A percentile compares a stretch with the other conserved stretches of the same genome.
Conservation (phyloP, 1,140 invertebrate species). For the Coelopa frigida region DNA sequence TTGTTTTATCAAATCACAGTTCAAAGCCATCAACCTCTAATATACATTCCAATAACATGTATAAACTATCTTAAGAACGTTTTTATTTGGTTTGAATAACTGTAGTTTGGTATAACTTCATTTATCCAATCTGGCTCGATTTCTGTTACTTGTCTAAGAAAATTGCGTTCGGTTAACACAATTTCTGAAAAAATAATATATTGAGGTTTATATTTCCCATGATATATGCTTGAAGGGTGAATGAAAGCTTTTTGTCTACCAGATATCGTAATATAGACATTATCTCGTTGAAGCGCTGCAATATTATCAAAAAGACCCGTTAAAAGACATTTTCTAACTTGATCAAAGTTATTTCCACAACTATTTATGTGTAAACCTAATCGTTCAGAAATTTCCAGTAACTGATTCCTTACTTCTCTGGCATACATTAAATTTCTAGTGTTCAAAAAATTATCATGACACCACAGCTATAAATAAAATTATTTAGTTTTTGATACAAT, state of each 20-base stretch:
- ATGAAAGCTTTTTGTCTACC: constrained; percentile 30
- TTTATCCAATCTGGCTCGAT: constrained; percentile 69
- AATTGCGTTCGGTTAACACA: constrained; percentile 75
- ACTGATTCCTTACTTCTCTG: constrained; percentile 71
- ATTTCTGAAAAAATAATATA: constrained; percentile 87
- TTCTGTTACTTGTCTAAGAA: constrained; percentile 66
- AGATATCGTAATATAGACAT: constrained; percentile 64
- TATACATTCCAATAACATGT: no score
- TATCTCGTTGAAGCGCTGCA: constrained; percentile 75
- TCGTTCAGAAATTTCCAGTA: constrained; percentile 67
- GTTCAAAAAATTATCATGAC: constrained; percentile 84
- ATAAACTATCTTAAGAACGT: no score
- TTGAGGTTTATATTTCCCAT: constrained; percentile 57
- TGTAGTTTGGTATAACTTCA: constrained; percentile 51
- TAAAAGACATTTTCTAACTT: constrained; percentile 69
- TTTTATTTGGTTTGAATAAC: constrained; percentile 19
- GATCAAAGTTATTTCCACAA: constrained; percentile 66
- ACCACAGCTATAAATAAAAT: constrained; percentile 66
- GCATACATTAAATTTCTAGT: constrained; percentile 78
- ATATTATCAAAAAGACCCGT: constrained; percentile 83
- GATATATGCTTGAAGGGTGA: constrained; percentile 42
- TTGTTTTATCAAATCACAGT: no score
- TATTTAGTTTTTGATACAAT: neutral
- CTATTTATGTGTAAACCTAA: constrained; percentile 59
- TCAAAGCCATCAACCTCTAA: no score